Conservation (phyloP, 92 coral and sea anemone genomes). For the Phenganax marumi region DNA sequence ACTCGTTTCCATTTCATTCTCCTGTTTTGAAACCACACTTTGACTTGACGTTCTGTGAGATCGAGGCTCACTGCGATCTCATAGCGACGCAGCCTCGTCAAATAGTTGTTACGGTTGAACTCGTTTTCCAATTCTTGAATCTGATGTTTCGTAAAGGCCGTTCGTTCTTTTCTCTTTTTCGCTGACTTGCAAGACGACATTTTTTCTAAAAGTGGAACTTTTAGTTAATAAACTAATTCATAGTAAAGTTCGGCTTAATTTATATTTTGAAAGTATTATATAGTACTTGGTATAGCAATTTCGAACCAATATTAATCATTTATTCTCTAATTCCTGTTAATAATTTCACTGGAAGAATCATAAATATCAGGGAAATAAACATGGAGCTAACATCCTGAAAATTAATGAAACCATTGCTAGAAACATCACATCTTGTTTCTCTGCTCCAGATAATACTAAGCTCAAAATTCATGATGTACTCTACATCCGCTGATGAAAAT, state of each 20-base stretch:
- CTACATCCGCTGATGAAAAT: too few relatives aligned
- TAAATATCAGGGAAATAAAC: too few relatives aligned
- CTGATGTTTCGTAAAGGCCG: conserved; percentile 97
- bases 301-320: too few relatives aligned
- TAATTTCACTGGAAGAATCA: too few relatives aligned
- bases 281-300: too few relatives aligned
- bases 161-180: conserved; percentile 92
- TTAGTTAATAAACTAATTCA: background rate
- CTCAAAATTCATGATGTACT: too few relatives aligned
- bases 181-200: conserved; percentile 27
- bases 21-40: conserved; percentile 98
- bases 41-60: conserved; percentile 95
- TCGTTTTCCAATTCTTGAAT: conserved; percentile 99
- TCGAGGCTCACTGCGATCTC: conserved; percentile 98
- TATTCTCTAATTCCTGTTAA: too few relatives aligned
- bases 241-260: background rate
- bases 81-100: conserved; percentile 91
- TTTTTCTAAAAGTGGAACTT: conserved; percentile 15
- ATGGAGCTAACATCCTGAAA: too few relatives aligned
- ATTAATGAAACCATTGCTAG: too few relatives aligned
- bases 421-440: too few relatives aligned
- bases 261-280: too few relatives aligned
- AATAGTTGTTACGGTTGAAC: conserved; percentile 92
- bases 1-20: conserved; percentile 99
- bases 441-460: too few relatives aligned